Evolutionary conservation across 2,113 vertebrate genomes (phyloP).

Genomic region (Trematocara nigrifrons): DNA sequence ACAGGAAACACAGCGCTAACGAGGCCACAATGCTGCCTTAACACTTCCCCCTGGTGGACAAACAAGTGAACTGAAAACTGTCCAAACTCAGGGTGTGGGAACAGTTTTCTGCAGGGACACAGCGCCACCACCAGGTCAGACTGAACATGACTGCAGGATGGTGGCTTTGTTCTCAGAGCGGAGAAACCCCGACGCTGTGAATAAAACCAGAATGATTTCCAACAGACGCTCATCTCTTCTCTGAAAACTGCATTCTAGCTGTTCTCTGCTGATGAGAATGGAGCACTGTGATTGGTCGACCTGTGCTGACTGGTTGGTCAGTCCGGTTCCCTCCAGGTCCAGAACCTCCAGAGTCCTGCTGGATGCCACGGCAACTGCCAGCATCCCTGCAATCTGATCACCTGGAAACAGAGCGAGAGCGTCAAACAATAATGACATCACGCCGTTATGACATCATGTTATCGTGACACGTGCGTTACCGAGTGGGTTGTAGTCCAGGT

Average conservation of each 20-base stretch:
- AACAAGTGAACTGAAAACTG: background rate
- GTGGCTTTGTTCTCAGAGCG: background rate
- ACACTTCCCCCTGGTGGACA: background rate
- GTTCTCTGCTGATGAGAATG: background rate
- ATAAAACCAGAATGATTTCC: background rate
- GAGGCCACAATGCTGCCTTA: background rate
- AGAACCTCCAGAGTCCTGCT: conserved; percentile 92
- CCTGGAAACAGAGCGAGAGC: conserved; percentile 65
- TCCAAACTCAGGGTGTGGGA: background rate
- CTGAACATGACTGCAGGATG: background rate
- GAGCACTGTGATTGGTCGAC: conserved; percentile 49
- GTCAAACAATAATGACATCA: background rate
- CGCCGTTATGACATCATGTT: background rate
- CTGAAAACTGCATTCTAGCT: background rate
- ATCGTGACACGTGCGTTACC: conserved; percentile 73
- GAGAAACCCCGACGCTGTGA: background rate
- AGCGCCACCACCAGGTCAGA: background rate
- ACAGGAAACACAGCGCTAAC: background rate
- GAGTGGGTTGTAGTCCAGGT: conserved; percentile 94
- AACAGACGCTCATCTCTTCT: background rate
- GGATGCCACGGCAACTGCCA: conserved; percentile 91
- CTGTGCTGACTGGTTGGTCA: conserved; percentile 94
- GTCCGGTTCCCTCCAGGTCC: conserved; percentile 92
- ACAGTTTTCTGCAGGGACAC: background rate
- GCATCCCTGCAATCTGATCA: conserved; percentile 92